These are phyloP conservation scores for Psylliodes chrysocephalus DNA, from an alignment of 2,888 invertebrate genomes.

Conservation along the genomic window DNA sequence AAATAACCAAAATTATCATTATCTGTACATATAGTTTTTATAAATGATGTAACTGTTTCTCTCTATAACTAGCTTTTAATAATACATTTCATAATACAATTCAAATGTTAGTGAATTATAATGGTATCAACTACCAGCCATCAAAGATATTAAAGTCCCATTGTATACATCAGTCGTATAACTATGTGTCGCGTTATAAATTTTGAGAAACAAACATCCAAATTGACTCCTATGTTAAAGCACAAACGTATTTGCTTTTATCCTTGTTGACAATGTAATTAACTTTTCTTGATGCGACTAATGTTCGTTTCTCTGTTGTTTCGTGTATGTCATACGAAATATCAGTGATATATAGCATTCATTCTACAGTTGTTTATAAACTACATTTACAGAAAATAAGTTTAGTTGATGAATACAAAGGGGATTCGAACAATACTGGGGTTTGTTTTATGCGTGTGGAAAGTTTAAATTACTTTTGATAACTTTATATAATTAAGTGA, in stretches of 20 bases:
- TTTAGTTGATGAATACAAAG: slow-evolving; percentile 27
- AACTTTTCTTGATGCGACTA: slow-evolving; percentile 23
- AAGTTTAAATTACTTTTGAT: slow-evolving; percentile 21
- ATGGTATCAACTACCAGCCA: too few relatives aligned
- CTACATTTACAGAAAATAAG: slow-evolving; percentile 27
- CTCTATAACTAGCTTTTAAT: too few relatives aligned
- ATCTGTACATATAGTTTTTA: too few relatives aligned
- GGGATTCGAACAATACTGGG: slow-evolving; percentile 11
- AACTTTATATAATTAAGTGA: slow-evolving; percentile 5
- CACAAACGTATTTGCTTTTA: slow-evolving; percentile 20
- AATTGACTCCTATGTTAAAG: slow-evolving; percentile 9
- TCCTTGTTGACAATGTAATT: slow-evolving; percentile 26
- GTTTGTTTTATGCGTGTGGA: slow-evolving; percentile 19
- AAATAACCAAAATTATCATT: too few relatives aligned
- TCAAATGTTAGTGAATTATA: too few relatives aligned
- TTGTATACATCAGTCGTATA: too few relatives aligned
- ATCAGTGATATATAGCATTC: slow-evolving; percentile 25
- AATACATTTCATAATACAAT: too few relatives aligned
- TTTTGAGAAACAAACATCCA: neutral
- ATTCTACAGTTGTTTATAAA: slow-evolving; percentile 23
- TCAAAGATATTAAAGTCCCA: too few relatives aligned
- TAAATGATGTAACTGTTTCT: too few relatives aligned
- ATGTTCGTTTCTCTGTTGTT: slow-evolving; percentile 15
- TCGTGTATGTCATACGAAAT: slow-evolving; percentile 25
- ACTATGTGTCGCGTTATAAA: too few relatives aligned